Base-by-base conservation (phyloP, 1,140 invertebrate genomes). In the Caenorhabditis briggsae region DNA sequence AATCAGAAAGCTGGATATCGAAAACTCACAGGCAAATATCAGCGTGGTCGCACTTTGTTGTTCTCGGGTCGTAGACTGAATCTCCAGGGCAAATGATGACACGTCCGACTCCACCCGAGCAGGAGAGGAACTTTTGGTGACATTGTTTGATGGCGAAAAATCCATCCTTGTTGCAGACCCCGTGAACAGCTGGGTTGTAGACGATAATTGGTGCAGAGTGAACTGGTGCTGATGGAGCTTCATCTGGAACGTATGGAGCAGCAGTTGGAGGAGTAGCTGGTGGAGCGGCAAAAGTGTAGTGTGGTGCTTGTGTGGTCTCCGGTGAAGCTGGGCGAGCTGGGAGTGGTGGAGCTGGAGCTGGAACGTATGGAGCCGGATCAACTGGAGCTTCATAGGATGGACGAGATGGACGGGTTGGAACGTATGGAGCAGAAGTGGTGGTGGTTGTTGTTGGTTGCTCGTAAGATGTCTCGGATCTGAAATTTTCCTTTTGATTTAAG, bases 371-470 rank as follows among this genome's bases (percentile, higher is more conserved):
- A 11, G 61, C 61, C 3, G 18, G 23, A 41, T 11, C 5, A 41
- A 41, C 20, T 65, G 61, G 12, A 33, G 33, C 3, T 33, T 33
- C 33, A 3, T 33, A 33, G 3, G 33, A 33, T 33, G 33, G 33
- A 3, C 33, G 33, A 33, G 33, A 1, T 33, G 33, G 33, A 3
- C 33, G 33, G 33, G 33, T 33, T 16, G 46, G 20, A 20, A 11
- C 11, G 23, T 41, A 78, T 50, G 70, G 46, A 78, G 70, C 43
- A 25, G n/a, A 20, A 65, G 61, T 65, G n/a, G 70, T 78, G 46
- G 70, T 78, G 9, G 70, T 53, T 2, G 0, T 46, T 50, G 25
- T 6, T 12, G 70, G 11, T 53, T 33, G 43, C n/a, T 50, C n/a
- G 41, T 78, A 48, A 11, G 70, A 14, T 20, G 70, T 50, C 11